These are phyloP conservation scores for Helicoverpa zea DNA, from an alignment of 1,140 invertebrate genomes.

Conservation along the genomic window DNA sequence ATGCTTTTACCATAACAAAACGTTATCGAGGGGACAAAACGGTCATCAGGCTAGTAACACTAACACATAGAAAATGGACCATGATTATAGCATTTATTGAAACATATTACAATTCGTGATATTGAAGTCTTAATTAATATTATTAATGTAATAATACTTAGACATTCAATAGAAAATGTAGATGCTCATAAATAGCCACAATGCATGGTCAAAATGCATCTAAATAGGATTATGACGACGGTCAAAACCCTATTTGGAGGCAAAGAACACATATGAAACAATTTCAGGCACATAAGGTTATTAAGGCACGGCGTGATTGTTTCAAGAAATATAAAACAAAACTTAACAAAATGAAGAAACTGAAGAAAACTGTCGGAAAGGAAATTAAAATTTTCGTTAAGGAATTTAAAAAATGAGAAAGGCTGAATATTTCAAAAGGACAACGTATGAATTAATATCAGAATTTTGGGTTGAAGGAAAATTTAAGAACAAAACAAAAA, in stretches of 20 bases:
- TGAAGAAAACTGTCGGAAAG: conserved; percentile 23
- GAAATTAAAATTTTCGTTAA: background rate
- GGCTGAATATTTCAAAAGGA: too few species aligned
- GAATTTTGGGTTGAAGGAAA: conserved; percentile 2
- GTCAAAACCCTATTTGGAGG: conserved; percentile 69
- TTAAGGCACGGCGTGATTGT: conserved; percentile 77
- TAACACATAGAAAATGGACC: background rate
- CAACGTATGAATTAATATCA: too few species aligned
- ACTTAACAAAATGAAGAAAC: conserved; percentile 47
- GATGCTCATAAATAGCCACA: background rate
- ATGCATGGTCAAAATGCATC: conserved; percentile 56
- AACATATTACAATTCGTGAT: background rate
- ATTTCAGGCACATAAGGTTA: conserved; percentile 71
- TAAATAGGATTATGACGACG: conserved; percentile 60
- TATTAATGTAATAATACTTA: conserved; percentile 12
- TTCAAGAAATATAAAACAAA: conserved; percentile 47
- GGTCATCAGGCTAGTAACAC: conserved; percentile 57
- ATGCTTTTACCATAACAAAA: conserved; percentile 2
- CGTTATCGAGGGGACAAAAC: conserved; percentile 65
- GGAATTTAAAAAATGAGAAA: background rate
- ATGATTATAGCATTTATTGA: conserved; percentile 3
- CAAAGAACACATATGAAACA: conserved; percentile 63
- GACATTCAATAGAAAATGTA: background rate
- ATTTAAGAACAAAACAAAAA: conserved; percentile 60
- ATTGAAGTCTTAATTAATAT: background rate